A percentile compares a stretch with the other conserved stretches of the same genome.
Conservation (phyloP, 2,797 vertebrate species). For the Tokudaia muenninki region DNA sequence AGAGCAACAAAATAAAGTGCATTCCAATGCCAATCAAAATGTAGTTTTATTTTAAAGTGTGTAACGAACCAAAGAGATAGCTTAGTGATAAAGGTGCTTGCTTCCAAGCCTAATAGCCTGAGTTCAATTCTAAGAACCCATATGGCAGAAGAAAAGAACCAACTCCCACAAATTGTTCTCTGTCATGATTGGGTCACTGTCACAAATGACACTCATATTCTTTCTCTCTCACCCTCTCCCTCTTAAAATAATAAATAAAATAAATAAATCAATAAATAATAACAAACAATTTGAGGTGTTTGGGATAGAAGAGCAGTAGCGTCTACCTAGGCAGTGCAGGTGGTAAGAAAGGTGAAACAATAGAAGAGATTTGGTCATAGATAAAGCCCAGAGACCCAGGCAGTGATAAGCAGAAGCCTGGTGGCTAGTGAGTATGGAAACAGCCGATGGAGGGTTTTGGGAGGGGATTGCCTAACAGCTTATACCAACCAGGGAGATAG, state of each 20-base stretch:
- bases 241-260: neutral
- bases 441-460: neutral
- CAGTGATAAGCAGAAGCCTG: neutral
- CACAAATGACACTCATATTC: neutral
- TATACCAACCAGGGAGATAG: neutral
- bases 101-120: neutral
- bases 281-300: neutral
- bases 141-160: neutral
- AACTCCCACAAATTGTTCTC: neutral
- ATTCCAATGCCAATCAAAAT: neutral
- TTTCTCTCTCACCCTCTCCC: neutral
- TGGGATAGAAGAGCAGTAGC: neutral
- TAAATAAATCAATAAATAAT: neutral
- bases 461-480: neutral
- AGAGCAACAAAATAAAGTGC: neutral
- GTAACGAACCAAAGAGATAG: neutral
- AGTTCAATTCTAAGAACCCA: neutral
- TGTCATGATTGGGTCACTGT: neutral
- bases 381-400: neutral
- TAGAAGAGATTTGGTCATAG: neutral
- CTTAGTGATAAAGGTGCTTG: neutral
- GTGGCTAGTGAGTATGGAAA: neutral
- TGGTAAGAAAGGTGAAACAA: neutral
- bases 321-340: neutral
- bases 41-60: neutral